Percentiles rank a stretch among this genome's conserved stretches.
Conservation (phyloP, 2,888 invertebrate genomes). For the Galeruca laticollis region DNA sequence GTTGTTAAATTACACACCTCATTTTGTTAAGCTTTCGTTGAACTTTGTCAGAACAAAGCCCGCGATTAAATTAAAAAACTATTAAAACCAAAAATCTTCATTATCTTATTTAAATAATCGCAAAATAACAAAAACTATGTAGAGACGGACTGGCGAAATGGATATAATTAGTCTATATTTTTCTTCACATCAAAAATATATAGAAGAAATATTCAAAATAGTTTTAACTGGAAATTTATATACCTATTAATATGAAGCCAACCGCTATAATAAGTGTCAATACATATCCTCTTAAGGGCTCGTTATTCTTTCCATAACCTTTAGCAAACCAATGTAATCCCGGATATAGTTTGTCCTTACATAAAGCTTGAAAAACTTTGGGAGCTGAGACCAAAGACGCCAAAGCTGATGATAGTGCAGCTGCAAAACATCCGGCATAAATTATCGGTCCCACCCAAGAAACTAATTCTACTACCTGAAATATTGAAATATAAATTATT, state of each 20-base stretch:
- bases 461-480: constrained; percentile 84
- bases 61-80: no score
- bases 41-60: no score
- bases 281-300: constrained; percentile 90
- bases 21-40: no score
- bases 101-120: no score
- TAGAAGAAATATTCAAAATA: no score
- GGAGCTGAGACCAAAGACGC: constrained; percentile 97
- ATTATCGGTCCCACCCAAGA: constrained; percentile 92
- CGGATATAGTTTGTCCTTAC: constrained; percentile 95
- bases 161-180: no score
- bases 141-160: no score
- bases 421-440: constrained; percentile 97
- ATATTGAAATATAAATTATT: constrained; percentile 27
- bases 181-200: no score
- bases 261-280: constrained; percentile 93
- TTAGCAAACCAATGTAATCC: constrained; percentile 91
- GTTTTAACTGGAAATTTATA: background rate
- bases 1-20: no score
- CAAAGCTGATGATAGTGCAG: constrained; percentile 94
- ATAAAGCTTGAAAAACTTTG: constrained; percentile 93
- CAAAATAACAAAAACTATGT: no score
- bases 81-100: no score
- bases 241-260: constrained; percentile 88
- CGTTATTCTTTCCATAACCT: constrained; percentile 84